A percentile compares a stretch with the other conserved stretches of the same genome.
Evolutionary conservation across 2,888 invertebrate species (phyloP).

Genomic region (Magallana nippona): DNA sequence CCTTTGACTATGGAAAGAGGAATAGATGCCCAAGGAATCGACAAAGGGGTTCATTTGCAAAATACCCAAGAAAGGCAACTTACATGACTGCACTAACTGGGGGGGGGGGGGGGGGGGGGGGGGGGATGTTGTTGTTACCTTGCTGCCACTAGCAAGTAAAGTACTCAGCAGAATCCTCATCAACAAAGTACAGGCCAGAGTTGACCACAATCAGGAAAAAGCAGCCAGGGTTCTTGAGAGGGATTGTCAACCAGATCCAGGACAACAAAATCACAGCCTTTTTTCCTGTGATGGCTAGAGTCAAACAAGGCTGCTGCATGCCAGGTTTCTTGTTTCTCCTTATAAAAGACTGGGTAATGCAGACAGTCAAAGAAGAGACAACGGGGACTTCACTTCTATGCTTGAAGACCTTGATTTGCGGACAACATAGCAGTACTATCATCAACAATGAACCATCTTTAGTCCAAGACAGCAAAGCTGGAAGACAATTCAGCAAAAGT

Average conservation of each 20-base stretch:
- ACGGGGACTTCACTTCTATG: neutral
- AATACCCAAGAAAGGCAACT: slow-evolving; percentile 36
- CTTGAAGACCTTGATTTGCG: neutral
- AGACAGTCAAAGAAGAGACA: neutral
- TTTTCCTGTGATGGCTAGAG: slow-evolving; percentile 11
- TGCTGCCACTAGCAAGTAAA: no score
- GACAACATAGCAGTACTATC: neutral
- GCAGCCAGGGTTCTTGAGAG: no score
- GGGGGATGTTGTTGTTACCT: no score
- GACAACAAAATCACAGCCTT: neutral
- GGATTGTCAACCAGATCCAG: neutral
- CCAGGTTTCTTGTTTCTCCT: neutral
- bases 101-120: no score
- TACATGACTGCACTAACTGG: no score
- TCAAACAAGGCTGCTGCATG: neutral
- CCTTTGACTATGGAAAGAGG: neutral
- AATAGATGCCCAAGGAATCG: neutral
- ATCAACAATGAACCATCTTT: slow-evolving; percentile 5
- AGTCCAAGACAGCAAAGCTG: neutral
- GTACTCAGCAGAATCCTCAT: no score
- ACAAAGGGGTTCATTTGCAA: slow-evolving; percentile 23
- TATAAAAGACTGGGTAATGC: neutral
- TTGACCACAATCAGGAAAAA: no score
- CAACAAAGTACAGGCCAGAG: no score
- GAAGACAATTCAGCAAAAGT: neutral